phyloP scores from a whole-genome alignment of 2,888 invertebrate genomes.

The Lysandra bellargus region DNA sequence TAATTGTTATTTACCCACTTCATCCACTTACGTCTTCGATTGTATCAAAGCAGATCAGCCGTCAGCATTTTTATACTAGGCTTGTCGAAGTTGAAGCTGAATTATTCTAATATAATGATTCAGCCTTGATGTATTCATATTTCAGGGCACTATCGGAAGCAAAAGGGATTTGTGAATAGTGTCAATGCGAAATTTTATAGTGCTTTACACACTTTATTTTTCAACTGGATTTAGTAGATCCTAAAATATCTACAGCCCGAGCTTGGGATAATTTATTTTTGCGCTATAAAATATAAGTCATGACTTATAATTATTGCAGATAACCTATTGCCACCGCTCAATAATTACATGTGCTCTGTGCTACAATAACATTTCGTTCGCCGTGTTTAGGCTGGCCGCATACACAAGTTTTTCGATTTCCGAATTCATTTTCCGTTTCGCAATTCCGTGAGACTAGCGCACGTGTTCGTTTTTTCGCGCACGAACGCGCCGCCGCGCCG shows the following conservation, averaged over 20 bases:
- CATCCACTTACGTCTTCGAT: too few relatives aligned
- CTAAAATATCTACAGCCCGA: neutral
- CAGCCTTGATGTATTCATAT: too few relatives aligned
- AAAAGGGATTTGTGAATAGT: too few relatives aligned
- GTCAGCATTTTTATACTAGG: neutral
- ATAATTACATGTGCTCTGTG: neutral
- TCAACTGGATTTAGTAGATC: neutral
- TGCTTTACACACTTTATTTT: too few relatives aligned
- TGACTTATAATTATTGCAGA: slow-evolving; percentile 10
- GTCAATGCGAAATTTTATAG: too few relatives aligned
- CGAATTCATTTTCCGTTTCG: neutral
- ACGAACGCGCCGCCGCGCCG: too few relatives aligned
- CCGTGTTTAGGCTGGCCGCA: neutral
- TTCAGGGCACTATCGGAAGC: too few relatives aligned
- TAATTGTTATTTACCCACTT: too few relatives aligned
- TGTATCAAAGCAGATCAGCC: neutral
- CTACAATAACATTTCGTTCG: slow-evolving; percentile 12
- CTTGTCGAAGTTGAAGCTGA: neutral
- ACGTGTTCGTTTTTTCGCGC: too few relatives aligned
- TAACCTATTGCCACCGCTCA: slow-evolving; percentile 25
- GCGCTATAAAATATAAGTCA: slow-evolving; percentile 25
- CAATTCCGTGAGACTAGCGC: too few relatives aligned
- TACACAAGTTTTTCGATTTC: too few relatives aligned
- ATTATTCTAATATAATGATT: too few relatives aligned
- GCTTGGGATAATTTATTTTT: slow-evolving; percentile 20